phyloP scores from a whole-genome alignment of 1,140 invertebrate genomes.

The Rhizoglyphus robini region DNA sequence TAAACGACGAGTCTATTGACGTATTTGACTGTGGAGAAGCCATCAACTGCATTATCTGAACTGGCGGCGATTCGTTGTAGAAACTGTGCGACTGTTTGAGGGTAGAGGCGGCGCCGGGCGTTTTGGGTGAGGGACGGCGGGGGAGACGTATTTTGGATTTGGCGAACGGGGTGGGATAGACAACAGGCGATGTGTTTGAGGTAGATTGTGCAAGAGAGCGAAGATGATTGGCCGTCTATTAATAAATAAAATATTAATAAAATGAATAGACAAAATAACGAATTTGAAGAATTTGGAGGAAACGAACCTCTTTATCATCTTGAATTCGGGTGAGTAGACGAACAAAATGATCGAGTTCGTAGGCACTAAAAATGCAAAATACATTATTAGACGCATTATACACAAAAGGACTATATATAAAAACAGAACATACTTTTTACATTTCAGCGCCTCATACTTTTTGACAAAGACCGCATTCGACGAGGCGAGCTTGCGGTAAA shows the following conservation, averaged over 20 bases:
- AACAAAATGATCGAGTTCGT: slow-evolving; percentile 34
- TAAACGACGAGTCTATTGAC: no score
- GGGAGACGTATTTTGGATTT: no score
- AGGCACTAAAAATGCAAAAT: slow-evolving; percentile 28
- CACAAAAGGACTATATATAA: no score
- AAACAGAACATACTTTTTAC: slow-evolving; percentile 33
- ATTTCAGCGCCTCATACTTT: slow-evolving; percentile 39
- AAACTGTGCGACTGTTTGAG: no score
- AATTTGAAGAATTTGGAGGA: neutral
- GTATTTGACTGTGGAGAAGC: no score
- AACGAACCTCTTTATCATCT: slow-evolving; percentile 32
- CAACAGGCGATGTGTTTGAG: no score
- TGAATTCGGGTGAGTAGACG: slow-evolving; percentile 32
- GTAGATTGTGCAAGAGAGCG: neutral
- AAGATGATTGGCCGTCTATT: neutral
- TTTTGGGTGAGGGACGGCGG: no score
- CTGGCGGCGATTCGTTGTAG: no score
- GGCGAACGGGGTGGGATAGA: no score
- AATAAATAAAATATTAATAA: neutral
- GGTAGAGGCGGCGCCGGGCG: no score
- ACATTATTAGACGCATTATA: slow-evolving; percentile 12
- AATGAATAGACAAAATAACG: neutral
- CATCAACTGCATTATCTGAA: no score
- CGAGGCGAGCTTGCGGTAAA: neutral
- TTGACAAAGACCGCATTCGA: slow-evolving; percentile 29